phyloP scores from a whole-genome alignment of 2,888 invertebrate species.

The Margaritifera margaritifera region DNA sequence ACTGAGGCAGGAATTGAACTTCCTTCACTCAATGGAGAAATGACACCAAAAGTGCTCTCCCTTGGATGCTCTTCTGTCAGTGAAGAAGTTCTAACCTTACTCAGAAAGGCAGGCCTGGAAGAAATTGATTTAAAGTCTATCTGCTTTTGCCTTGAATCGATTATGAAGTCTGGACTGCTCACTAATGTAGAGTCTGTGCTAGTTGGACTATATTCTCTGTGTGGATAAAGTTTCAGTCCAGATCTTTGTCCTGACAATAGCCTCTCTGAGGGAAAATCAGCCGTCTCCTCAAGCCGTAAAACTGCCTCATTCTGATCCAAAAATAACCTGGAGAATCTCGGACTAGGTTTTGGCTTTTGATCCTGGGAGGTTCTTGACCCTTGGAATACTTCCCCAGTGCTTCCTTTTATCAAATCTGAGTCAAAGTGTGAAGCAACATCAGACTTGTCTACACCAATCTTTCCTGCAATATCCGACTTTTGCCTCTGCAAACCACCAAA shows the following conservation, averaged over 20 bases:
- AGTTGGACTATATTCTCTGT: slow-evolving; percentile 40
- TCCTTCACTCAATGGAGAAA: slow-evolving; percentile 22
- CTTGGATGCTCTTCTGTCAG: slow-evolving; percentile 22
- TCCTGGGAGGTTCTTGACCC: slow-evolving; percentile 10
- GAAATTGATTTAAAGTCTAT: slow-evolving; percentile 46
- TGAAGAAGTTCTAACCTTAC: slow-evolving; percentile 42
- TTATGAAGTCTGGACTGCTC: slow-evolving; percentile 43
- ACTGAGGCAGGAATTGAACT: slow-evolving; percentile 39
- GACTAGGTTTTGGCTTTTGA: slow-evolving; percentile 62
- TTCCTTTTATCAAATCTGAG: not conserved
- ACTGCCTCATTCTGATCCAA: slow-evolving; percentile 50
- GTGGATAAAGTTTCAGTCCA: slow-evolving; percentile 13
- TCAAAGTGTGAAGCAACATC: slow-evolving; percentile 25
- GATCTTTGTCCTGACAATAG: slow-evolving; percentile 31
- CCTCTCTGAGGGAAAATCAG: slow-evolving; percentile 28
- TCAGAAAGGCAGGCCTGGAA: slow-evolving; percentile 44
- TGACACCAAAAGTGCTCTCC: slow-evolving; percentile 24
- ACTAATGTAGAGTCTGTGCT: slow-evolving; percentile 42
- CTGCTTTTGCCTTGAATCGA: slow-evolving; percentile 28
- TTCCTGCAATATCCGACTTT: slow-evolving; percentile 62
- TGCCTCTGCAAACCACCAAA: slow-evolving; percentile 62
- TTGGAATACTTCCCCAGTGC: not conserved
- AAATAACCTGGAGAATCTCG: slow-evolving; percentile 61
- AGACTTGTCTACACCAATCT: slow-evolving; percentile 22
- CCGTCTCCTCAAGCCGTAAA: slow-evolving; percentile 34